These are phyloP conservation scores for Chironomus striatipennis DNA, from an alignment of 1,140 invertebrate species.

Conservation along the genomic window DNA sequence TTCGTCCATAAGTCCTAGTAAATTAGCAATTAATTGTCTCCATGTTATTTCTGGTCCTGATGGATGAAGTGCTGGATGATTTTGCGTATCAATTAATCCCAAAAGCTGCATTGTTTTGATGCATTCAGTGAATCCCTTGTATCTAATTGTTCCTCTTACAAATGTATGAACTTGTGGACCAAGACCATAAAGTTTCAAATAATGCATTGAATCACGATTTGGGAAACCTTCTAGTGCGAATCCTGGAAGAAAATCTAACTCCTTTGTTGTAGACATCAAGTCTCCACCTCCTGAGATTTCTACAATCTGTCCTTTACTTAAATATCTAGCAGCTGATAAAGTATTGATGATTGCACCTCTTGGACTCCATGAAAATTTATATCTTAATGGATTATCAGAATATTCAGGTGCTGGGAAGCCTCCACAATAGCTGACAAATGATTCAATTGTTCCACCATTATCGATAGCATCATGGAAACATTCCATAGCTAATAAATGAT, in stretches of 20 bases:
- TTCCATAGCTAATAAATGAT: slow-evolving; percentile 94
- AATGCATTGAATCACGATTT: slow-evolving; percentile 90
- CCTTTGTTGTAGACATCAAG: slow-evolving; percentile 67
- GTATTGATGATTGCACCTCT: slow-evolving; percentile 84
- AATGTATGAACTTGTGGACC: slow-evolving; percentile 74
- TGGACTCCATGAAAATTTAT: slow-evolving; percentile 98
- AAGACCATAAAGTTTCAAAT: slow-evolving; percentile 80
- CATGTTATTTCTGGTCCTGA: slow-evolving; percentile 95
- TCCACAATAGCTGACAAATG: slow-evolving; percentile 95
- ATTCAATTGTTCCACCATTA: slow-evolving; percentile 75
- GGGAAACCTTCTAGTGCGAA: slow-evolving; percentile 93
- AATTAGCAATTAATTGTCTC: slow-evolving; percentile 80
- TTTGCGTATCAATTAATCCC: slow-evolving; percentile 78
- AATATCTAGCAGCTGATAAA: slow-evolving; percentile 77
- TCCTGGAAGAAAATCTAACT: slow-evolving; percentile 87
- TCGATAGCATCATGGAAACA: slow-evolving; percentile 84
- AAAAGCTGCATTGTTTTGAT: slow-evolving; percentile 77
- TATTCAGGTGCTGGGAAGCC: slow-evolving; percentile 91
- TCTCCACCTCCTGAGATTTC: slow-evolving; percentile 85
- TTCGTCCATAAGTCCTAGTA: slow-evolving; percentile 72
- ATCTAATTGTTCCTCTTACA: slow-evolving; percentile 84
- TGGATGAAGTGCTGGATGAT: slow-evolving; percentile 81
- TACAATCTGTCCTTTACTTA: slow-evolving; percentile 75
- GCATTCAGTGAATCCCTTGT: slow-evolving; percentile 80
- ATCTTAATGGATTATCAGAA: slow-evolving; percentile 87